These are phyloP conservation scores for Scylla paramamosain DNA, from an alignment of 1,140 invertebrate genomes.

Conservation along the genomic window DNA sequence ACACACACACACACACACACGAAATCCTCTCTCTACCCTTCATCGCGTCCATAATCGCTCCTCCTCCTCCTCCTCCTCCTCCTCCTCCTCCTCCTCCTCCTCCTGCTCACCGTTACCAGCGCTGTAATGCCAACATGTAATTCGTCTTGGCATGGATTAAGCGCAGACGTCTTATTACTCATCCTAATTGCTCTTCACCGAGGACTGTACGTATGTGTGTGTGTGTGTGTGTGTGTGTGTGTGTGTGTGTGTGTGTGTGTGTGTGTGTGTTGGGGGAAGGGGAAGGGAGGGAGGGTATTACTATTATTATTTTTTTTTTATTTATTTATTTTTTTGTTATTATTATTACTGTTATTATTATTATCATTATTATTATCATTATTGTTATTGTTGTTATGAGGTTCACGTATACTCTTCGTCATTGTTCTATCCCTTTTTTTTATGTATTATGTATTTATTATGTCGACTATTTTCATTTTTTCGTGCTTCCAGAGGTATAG, in stretches of 20 bases:
- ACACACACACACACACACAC: too few species aligned
- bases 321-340: background rate
- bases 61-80: background rate
- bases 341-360: background rate
- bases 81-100: conserved; percentile 8
- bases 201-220: too few species aligned
- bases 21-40: background rate
- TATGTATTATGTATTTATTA: too few species aligned
- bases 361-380: background rate
- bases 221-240: too few species aligned
- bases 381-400: too few species aligned
- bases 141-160: background rate
- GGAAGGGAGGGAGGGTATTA: background rate
- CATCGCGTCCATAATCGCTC: background rate
- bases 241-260: too few species aligned
- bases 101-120: background rate
- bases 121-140: background rate
- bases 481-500: too few species aligned
- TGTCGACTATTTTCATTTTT: too few species aligned
- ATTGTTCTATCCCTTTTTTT: too few species aligned
- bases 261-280: too few species aligned
- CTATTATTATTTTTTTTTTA: background rate
- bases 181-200: background rate
- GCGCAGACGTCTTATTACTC: background rate
- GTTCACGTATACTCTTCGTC: too few species aligned